These are phyloP conservation scores for Chrysotoxum bicinctum DNA, from an alignment of 2,888 invertebrate species.

Conservation along the genomic window DNA sequence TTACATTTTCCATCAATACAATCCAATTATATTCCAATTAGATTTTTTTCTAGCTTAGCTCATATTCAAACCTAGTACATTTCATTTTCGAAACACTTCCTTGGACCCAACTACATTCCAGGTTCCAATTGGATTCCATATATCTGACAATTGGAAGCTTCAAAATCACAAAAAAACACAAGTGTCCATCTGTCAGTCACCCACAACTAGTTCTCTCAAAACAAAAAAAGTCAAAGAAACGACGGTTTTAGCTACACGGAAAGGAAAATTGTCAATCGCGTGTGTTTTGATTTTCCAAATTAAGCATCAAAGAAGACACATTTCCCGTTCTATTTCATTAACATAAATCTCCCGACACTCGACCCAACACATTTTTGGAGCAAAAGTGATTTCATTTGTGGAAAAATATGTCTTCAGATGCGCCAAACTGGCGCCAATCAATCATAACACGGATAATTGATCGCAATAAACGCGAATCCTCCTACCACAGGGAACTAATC, in stretches of 20 bases:
- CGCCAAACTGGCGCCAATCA: conserved; percentile 86
- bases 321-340: conserved; percentile 13
- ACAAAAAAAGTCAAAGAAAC: conserved; percentile 44
- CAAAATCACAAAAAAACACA: conserved; percentile 17
- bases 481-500: conserved; percentile 90
- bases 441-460: conserved; percentile 87
- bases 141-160: conserved; percentile 54
- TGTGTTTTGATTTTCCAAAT: conserved; percentile 55
- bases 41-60: background rate
- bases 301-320: conserved; percentile 50
- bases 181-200: conserved; percentile 32
- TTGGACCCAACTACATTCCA: background rate
- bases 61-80: background rate
- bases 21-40: background rate
- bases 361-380: background rate
- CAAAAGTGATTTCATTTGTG: conserved; percentile 25
- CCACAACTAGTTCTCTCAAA: conserved; percentile 64
- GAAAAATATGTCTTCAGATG: conserved; percentile 78
- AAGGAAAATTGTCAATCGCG: conserved; percentile 62
- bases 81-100: conserved; percentile 19
- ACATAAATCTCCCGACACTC: background rate
- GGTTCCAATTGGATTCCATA: conserved; percentile 42
- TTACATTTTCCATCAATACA: background rate
- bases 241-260: conserved; percentile 42
- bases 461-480: conserved; percentile 89